Evolutionary conservation across 1,140 invertebrate species (phyloP).

Genomic region (Drosophila insularis): DNA sequence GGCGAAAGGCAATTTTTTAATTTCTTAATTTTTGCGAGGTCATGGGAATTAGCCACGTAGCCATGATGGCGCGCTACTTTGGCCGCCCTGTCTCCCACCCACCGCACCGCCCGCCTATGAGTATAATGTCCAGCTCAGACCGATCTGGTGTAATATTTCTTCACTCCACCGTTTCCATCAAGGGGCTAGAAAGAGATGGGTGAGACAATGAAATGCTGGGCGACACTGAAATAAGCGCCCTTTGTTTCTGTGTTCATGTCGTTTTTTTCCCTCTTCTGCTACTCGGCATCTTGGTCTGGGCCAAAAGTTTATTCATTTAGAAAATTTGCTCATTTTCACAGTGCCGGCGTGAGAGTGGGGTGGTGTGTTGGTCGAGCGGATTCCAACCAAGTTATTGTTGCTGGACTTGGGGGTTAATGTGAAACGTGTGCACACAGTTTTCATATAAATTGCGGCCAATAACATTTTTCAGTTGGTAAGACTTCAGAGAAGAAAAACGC

Average conservation of each 20-base stretch:
- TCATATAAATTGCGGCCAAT: conserved; percentile 80
- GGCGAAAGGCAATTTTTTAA: conserved; percentile 77
- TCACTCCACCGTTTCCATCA: conserved; percentile 25
- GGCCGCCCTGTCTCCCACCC: conserved; percentile 14
- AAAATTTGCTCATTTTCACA: conserved; percentile 74
- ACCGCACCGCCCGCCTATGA: neutral
- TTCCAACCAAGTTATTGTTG: conserved; percentile 68
- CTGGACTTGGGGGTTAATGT: conserved; percentile 46
- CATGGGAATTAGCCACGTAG: conserved; percentile 73
- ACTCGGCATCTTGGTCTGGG: conserved; percentile 38
- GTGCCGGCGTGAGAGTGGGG: conserved; percentile 34
- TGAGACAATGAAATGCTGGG: conserved; percentile 51
- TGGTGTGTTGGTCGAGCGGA: conserved; percentile 14
- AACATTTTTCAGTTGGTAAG: conserved; percentile 77
- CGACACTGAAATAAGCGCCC: conserved; percentile 31
- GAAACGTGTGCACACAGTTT: conserved; percentile 79
- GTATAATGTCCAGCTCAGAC: conserved; percentile 20
- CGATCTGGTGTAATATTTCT: conserved; percentile 20
- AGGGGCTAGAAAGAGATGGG: neutral
- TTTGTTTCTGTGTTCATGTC: conserved; percentile 12
- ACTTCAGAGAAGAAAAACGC: conserved; percentile 66
- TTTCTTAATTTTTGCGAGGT: conserved; percentile 81
- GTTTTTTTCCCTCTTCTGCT: conserved; percentile 30
- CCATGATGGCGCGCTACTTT: conserved; percentile 53
- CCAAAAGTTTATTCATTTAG: conserved; percentile 74